Percentiles rank a stretch among this genome's conserved stretches.
These are phyloP conservation scores for Loxodonta africana DNA, from an alignment of 2,113 vertebrate species.

Conservation along the genomic window DNA sequence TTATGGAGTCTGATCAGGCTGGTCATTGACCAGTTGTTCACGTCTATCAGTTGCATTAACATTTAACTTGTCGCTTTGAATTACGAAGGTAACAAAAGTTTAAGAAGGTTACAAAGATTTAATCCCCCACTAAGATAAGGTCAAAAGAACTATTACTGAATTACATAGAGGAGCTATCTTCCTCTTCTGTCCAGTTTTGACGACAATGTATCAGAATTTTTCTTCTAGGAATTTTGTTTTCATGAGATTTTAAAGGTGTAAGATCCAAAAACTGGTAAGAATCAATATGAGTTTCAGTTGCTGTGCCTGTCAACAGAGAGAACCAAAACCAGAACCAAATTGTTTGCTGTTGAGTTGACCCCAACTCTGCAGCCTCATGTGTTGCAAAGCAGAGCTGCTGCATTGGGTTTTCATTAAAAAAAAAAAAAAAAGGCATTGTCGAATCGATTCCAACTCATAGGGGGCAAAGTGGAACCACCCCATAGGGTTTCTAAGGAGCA, in stretches of 20 bases:
- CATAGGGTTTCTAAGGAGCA: too few species aligned
- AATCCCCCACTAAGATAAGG: constrained; percentile 64
- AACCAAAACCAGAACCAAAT: not conserved
- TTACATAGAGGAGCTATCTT: constrained; percentile 77
- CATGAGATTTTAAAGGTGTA: not conserved
- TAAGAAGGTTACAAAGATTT: constrained; percentile 85
- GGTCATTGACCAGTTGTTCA: constrained; percentile 88
- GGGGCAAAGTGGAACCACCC: too few species aligned
- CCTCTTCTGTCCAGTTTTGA: not conserved
- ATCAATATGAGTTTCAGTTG: not conserved
- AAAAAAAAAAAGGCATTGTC: too few species aligned
- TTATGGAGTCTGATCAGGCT: constrained; percentile 87
- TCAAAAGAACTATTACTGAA: constrained; percentile 79
- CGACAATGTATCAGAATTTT: not conserved
- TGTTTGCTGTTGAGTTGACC: not conserved
- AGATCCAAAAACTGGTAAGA: not conserved
- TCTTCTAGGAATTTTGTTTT: not conserved
- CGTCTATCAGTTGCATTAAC: constrained; percentile 89
- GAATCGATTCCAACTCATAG: too few species aligned
- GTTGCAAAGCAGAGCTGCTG: too few species aligned
- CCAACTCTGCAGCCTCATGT: not conserved
- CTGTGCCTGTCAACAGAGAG: not conserved
- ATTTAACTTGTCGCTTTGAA: constrained; percentile 88
- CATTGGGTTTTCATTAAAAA: too few species aligned
- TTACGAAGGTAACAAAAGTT: constrained; percentile 88